Evolutionary conservation across 2,113 vertebrate species (phyloP).

Genomic region (Acanthisitta chloris): DNA sequence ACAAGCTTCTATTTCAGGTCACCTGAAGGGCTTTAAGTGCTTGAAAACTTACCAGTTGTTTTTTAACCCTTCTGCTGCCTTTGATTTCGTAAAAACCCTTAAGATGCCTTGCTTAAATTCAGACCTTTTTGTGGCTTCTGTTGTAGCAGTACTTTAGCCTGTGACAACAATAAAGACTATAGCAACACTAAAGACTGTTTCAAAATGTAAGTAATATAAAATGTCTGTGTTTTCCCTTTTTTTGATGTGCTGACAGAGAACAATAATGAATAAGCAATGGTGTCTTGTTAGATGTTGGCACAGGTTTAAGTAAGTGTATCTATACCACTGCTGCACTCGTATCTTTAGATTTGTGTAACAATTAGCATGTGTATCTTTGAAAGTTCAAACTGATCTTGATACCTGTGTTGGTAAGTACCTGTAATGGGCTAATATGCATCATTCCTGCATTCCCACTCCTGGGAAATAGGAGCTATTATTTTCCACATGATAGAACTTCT

Average conservation of each 20-base stretch:
- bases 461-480: neutral
- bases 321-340: neutral
- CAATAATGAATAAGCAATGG: neutral
- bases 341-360: neutral
- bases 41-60: neutral
- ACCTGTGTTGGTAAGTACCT: neutral
- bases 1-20: neutral
- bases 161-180: neutral
- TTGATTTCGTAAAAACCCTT: neutral
- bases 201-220: neutral
- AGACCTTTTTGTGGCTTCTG: neutral
- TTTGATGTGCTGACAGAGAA: neutral
- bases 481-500: neutral
- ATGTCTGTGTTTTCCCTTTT: neutral
- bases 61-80: neutral
- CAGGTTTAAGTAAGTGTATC: neutral
- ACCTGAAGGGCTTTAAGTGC: neutral
- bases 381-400: neutral
- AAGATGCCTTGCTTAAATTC: neutral
- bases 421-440: neutral
- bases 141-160: neutral
- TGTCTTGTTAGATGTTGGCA: neutral
- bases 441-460: neutral
- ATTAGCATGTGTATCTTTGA: neutral
- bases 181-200: neutral